phyloP scores from a whole-genome alignment of 2,113 vertebrate genomes.

The Bubo scandiacus region DNA sequence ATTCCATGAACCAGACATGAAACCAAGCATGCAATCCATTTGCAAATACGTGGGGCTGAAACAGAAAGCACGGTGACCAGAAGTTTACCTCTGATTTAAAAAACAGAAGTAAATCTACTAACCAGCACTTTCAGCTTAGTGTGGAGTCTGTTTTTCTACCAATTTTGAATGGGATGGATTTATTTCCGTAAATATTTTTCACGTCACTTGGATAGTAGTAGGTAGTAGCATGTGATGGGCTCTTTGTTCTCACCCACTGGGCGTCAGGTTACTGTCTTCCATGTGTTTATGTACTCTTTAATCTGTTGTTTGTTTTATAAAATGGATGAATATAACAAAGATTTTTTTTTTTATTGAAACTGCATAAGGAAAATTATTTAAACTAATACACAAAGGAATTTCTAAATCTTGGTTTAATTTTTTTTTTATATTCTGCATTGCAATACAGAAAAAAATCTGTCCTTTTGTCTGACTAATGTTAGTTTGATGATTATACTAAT shows the following conservation, averaged over 20 bases:
- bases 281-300: background rate
- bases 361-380: slow-evolving; percentile 26
- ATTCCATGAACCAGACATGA: background rate
- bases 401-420: slow-evolving; percentile 46
- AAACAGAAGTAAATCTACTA: background rate
- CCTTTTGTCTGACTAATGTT: slow-evolving; percentile 77
- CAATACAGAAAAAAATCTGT: slow-evolving; percentile 67
- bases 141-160: background rate
- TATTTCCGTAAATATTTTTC: background rate
- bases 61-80: background rate
- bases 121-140: background rate
- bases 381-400: slow-evolving; percentile 49
- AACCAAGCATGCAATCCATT: background rate
- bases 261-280: background rate
- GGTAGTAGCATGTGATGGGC: background rate
- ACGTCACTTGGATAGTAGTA: rapidly evolving
- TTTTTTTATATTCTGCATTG: slow-evolving; percentile 64
- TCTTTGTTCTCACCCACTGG: background rate
- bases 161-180: background rate
- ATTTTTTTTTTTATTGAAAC: background rate
- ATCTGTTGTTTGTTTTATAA: slow-evolving; percentile 8
- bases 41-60: background rate
- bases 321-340: slow-evolving; percentile 23
- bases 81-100: background rate
- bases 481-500: slow-evolving; percentile 85